These are phyloP conservation scores for Andricus grossulariae DNA, from an alignment of 1,140 invertebrate species.

Conservation along the genomic window DNA sequence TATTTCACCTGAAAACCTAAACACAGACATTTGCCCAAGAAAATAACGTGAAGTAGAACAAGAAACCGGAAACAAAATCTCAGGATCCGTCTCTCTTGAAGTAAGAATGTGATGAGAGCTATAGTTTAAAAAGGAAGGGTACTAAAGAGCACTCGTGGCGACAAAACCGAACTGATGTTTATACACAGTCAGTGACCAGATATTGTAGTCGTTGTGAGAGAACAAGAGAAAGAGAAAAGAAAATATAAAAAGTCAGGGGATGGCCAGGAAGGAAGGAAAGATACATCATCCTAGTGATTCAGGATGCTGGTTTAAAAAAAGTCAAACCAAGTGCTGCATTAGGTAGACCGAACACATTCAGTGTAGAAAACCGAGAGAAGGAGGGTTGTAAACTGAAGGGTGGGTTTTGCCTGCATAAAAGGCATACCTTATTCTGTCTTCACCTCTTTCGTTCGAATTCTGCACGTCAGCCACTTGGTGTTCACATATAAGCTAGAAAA, in stretches of 20 bases:
- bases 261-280: neutral
- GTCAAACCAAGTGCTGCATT: conserved; percentile 19
- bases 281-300: neutral
- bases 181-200: too few relatives aligned
- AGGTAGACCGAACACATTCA: conserved; percentile 38
- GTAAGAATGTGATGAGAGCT: neutral
- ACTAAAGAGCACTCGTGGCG: neutral
- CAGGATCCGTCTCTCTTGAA: neutral
- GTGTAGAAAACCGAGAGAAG: conserved; percentile 18
- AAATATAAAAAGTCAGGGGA: neutral
- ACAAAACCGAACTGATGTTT: too few relatives aligned
- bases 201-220: neutral
- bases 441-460: conserved; percentile 24
- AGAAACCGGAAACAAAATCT: conserved; percentile 8
- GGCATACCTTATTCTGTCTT: conserved; percentile 24
- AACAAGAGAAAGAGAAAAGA: neutral
- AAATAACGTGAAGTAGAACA: conserved; percentile 1
- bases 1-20: neutral
- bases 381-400: conserved; percentile 24
- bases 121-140: neutral
- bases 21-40: neutral
- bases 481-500: conserved; percentile 34
- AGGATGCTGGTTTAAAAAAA: too few relatives aligned
- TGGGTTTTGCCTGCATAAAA: conserved; percentile 36
- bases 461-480: conserved; percentile 44